A percentile compares a stretch with the other conserved stretches of the same genome.
phyloP scores from a whole-genome alignment of 2,797 vertebrate genomes.

The Sebastiscus albofasciatus region DNA sequence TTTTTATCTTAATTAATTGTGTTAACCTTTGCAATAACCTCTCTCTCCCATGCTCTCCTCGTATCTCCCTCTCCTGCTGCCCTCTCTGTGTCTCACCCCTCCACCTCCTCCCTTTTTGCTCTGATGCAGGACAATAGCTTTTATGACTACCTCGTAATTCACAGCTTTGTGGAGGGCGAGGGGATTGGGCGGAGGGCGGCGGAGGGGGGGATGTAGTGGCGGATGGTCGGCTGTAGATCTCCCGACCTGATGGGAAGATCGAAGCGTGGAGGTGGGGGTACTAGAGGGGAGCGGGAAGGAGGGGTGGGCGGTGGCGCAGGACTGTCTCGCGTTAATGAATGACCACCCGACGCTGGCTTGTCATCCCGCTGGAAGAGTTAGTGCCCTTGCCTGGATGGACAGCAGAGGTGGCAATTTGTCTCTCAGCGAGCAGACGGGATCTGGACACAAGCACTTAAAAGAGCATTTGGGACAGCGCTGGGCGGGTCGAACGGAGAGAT shows the following conservation, averaged over 20 bases:
- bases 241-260: constrained; percentile 55
- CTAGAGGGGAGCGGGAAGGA: neutral
- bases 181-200: neutral
- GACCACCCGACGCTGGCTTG: constrained; percentile 36
- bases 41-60: neutral
- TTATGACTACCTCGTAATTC: constrained; percentile 64
- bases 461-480: constrained; percentile 38
- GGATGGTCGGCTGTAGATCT: constrained; percentile 36
- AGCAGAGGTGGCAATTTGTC: constrained; percentile 42
- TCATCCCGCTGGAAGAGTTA: constrained; percentile 50
- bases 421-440: neutral
- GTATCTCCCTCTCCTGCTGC: neutral
- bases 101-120: neutral
- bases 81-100: neutral
- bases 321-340: constrained; percentile 36
- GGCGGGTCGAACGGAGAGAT: constrained; percentile 1
- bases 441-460: constrained; percentile 47
- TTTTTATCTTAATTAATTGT: constrained; percentile 8
- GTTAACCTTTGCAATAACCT: neutral
- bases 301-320: neutral
- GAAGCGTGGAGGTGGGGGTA: constrained; percentile 24
- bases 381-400: constrained; percentile 32
- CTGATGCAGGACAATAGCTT: constrained; percentile 51
- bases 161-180: neutral
- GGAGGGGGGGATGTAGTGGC: neutral